A percentile compares a stretch with the other conserved stretches of the same genome.
Conservation (phyloP, 2,113 vertebrate species). For the Acanthochromis polyacanthus region DNA sequence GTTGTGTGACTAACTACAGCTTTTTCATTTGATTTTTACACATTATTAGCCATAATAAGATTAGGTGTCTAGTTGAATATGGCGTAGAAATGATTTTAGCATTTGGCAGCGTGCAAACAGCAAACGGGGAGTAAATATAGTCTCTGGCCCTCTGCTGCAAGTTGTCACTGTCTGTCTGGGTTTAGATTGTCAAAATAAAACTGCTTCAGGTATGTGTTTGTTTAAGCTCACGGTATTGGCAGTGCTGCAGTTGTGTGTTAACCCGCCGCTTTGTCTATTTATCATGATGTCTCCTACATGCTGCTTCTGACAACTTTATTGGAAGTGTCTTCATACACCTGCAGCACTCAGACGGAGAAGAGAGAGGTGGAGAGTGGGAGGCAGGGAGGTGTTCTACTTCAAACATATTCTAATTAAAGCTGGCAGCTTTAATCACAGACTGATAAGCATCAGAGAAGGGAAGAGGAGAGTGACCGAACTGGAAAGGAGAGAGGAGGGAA, state of each 20-base stretch:
- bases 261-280: slow-evolving; percentile 4
- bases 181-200: slow-evolving; percentile 7
- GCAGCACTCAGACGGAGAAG: slow-evolving; percentile 34
- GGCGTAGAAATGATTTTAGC: slow-evolving; percentile 7
- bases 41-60: slow-evolving; percentile 24
- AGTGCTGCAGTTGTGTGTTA: slow-evolving; percentile 2
- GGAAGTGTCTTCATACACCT: slow-evolving; percentile 56
- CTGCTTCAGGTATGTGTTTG: background rate
- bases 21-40: slow-evolving; percentile 27
- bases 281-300: slow-evolving; percentile 13
- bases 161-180: background rate
- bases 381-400: slow-evolving; percentile 45
- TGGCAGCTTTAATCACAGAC: slow-evolving; percentile 71
- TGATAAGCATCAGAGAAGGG: slow-evolving; percentile 44
- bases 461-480: slow-evolving; percentile 21
- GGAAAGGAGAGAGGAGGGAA: slow-evolving; percentile 3
- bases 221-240: slow-evolving; percentile 16
- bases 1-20: slow-evolving; percentile 8
- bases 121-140: background rate
- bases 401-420: slow-evolving; percentile 67
- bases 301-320: slow-evolving; percentile 54
- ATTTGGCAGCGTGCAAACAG: slow-evolving; percentile 11
- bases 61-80: slow-evolving; percentile 9
- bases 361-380: slow-evolving; percentile 40
- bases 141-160: background rate